These are phyloP conservation scores for Epicauta chinensis DNA, from an alignment of 1,140 invertebrate species.

Conservation along the genomic window DNA sequence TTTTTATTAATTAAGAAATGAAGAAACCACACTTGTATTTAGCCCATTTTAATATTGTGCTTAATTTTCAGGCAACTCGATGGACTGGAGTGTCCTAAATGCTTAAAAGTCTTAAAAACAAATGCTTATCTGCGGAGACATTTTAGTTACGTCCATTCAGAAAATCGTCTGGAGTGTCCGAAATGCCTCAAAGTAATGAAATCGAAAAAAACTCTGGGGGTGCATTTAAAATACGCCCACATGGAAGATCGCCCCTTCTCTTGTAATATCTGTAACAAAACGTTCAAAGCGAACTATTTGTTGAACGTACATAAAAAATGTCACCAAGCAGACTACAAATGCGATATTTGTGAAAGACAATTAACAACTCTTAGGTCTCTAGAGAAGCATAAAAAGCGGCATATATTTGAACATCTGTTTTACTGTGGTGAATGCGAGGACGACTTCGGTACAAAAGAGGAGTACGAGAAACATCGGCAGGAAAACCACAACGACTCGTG, in stretches of 20 bases:
- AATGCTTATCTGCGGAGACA: too few relatives aligned
- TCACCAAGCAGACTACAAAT: background rate
- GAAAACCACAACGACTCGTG: conserved; percentile 25
- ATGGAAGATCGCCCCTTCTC: conserved; percentile 50
- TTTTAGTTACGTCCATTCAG: too few relatives aligned
- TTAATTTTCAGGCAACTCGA: too few relatives aligned
- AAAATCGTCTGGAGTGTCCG: too few relatives aligned
- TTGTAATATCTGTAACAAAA: conserved; percentile 52
- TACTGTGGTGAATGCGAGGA: conserved; percentile 31
- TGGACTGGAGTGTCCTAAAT: too few relatives aligned
- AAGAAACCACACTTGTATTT: too few relatives aligned
- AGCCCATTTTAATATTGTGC: too few relatives aligned
- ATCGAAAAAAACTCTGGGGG: conserved; percentile 40
- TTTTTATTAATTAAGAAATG: too few relatives aligned
- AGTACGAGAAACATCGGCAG: conserved; percentile 33
- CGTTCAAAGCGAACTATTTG: conserved; percentile 43
- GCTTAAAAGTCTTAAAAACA: too few relatives aligned
- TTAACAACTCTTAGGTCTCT: too few relatives aligned
- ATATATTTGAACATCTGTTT: conserved; percentile 46
- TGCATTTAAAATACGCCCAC: conserved; percentile 52
- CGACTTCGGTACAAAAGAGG: conserved; percentile 34
- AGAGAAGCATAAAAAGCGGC: conserved; percentile 50
- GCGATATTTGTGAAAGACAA: too few relatives aligned
- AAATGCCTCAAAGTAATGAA: conserved; percentile 24
- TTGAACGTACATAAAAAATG: conserved; percentile 34